A percentile compares a stretch with the other conserved stretches of the same genome.
Evolutionary conservation across 1,140 invertebrate species (phyloP).

Genomic region (Chironomus tepperi): DNA sequence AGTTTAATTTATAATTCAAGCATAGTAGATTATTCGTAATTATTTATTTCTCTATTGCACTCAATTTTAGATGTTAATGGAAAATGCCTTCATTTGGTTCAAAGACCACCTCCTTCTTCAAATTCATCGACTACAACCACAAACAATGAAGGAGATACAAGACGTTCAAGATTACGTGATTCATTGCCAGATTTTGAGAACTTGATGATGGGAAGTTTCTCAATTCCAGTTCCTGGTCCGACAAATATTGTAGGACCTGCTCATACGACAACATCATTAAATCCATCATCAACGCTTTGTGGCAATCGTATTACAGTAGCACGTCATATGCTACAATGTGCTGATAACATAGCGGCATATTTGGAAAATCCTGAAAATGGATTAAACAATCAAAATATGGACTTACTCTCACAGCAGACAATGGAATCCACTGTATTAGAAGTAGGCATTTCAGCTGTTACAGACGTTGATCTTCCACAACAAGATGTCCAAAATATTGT

Average conservation of each 20-base stretch:
- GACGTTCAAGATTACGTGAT: conserved; percentile 33
- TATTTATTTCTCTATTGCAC: no score
- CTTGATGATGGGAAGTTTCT: conserved; percentile 50
- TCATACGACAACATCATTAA: conserved; percentile 22
- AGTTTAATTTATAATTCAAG: conserved; percentile 29
- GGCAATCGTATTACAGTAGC: conserved; percentile 40
- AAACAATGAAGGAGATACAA: conserved; percentile 33
- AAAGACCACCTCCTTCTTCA: conserved; percentile 58
- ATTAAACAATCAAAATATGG: conserved; percentile 36
- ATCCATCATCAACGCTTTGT: conserved; percentile 36
- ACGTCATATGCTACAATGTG: conserved; percentile 39
- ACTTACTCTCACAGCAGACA: conserved; percentile 38
- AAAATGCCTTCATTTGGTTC: conserved; percentile 90
- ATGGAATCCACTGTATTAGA: conserved; percentile 40
- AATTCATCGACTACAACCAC: conserved; percentile 33
- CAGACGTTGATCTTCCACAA: conserved; percentile 32
- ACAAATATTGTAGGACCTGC: background rate
- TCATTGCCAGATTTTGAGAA: conserved; percentile 38
- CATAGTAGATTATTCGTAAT: background rate
- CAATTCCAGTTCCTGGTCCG: conserved; percentile 36
- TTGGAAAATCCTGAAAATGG: conserved; percentile 37
- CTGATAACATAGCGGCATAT: conserved; percentile 38
- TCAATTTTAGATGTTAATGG: conserved; percentile 68
- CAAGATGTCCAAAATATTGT: conserved; percentile 37
- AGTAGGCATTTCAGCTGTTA: conserved; percentile 37